Evolutionary conservation across 2,113 vertebrate genomes (phyloP), one percentile per base, ranked within the genome.

Genomic region (Cochlearius cochlearius): DNA sequence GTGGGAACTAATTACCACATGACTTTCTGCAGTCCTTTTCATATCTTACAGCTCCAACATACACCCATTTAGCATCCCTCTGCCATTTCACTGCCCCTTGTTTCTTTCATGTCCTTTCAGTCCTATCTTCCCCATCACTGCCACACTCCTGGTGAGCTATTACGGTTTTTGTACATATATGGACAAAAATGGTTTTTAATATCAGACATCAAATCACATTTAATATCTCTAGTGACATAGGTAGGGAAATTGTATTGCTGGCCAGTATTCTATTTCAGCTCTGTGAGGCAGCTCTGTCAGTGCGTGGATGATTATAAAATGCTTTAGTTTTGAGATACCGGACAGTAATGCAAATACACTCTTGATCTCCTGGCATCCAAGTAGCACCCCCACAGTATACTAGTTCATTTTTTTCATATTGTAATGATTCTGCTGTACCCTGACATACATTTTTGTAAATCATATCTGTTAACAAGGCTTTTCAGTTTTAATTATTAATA

Each of bases 61-160:
- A n/a, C 3, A n/a, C 7, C 34, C 11, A 32, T n/a, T 71, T 39
- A 77, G 1, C 18, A 49, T n/a, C 1, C 1, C 5, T 5, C 9
- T 13, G 25, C 3, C 13, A 10, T 58, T 68, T 81, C n/a, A 26
- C 2, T 32, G 12, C 4, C 8, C 7, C 16, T 79, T 64, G 8
- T 72, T 58, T 81, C 27, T 64, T 81, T 76, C 34, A 4, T 56
- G 5, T 39, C 18, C 21, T 73, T 68, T 88, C 13, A n/a, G 9
- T 50, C 9, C 22, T 7, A 20, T 47, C 26, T 47, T 56, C 52
- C 14, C 15, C 4, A 19, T 39, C 5, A 9, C 8, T 58, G 19
- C 14, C 5, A 47, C 2, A 26, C 1, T 66, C 7, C 25, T 0
- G 0, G 26, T 38, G 12, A 76, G 2, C 3, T 32, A 23, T 16